Evolutionary conservation across 1,140 invertebrate species (phyloP), one percentile per base, ranked within the genome.

Genomic region (Hyles vespertilio): DNA sequence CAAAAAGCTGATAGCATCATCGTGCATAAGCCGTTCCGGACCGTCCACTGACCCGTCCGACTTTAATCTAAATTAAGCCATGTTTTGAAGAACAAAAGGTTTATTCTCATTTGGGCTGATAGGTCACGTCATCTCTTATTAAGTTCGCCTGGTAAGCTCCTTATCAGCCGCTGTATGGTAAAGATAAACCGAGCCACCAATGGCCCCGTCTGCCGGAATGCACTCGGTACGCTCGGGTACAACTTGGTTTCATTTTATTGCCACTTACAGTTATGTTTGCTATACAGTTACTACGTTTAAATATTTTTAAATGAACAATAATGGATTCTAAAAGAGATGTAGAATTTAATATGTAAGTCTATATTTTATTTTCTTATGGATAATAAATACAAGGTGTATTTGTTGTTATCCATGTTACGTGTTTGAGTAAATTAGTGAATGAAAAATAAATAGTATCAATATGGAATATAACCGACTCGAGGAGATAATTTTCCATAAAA

Each of bases 141-240:
- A 84, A 77, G 69, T 84, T 81, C 72, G 77, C 63, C 61, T 72
- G 62, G 75, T 82, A 83, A 85, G 77, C 82, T 79, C 67, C 82
- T 85, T 83, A 85, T 85, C 82, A 79, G 71, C 49, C 79, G 73
- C 73, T 83, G 75, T 82, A 81, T 77, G 75, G 70, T 69, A 65
- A 72, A 81, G 81, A 84, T 84, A 84, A 84, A 84, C 68, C 75
- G 70, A 67, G 72, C 72, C 65, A 71, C 67, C 71, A 72, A 75
- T 79, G 74, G 66, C 61, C 73, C 63, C 65, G 68, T 75, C 62
- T 74, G 65, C 70, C 61, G 63, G 61, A 69, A 73, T 85, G 80
- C 76, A 75, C 59, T 66, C 53, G 46, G 70, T 78, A 76, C 71
- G 70, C 59, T 72, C 66, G 63, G 34, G 63, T 56, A 65, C 59